Base-by-base conservation (phyloP, 1,140 invertebrate genomes). In the Euschistus heros region DNA sequence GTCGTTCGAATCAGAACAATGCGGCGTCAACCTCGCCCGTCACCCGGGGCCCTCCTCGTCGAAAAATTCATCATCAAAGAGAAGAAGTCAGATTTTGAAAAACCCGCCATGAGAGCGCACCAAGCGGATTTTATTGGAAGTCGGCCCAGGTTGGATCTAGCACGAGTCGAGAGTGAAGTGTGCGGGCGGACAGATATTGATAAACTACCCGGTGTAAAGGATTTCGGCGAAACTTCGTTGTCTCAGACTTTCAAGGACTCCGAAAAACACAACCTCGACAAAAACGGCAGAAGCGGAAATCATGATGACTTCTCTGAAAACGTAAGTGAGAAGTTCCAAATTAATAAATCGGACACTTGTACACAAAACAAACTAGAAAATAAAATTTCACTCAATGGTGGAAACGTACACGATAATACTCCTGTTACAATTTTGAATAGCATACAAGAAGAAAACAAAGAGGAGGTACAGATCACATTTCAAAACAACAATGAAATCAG, bases 1-100 rank as follows among this genome's bases (percentile, higher is more conserved):
- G 59, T 33, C 13, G 64, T 52, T 26, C 37, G n/a, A 65, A 54
- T 14, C 69, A 47, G 14, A 63, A 54, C 2, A 63, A 80, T 27
- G 74, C 80, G 2, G 77, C 80, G 50, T 84, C 84, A 33, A 26
- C 59, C 30, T 2, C 17, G 30, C 3, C 59, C 30, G 2, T 81
- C 84, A 0, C 80, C 86, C 0, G 87, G 86, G 0, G 85, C 87
- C 65, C 73, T 85, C 63, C 72, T 89, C n/a, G 79, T 86, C 10
- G 86, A 89, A 71, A 87, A 88, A 73, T 88, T 88, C 74, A 75
- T 84, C 15, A 85, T 89, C 33, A 83, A 81, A 66, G 84, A 87
- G 46, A 83, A 26, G 54, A 57, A 57, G 24, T 2, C 24, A 17
- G 54, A 57, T 20, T 50, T 50, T 14, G 47, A 50, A 50, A 57